phyloP scores from a whole-genome alignment of 2,113 vertebrate species.

The Pollimyrus isidori region DNA sequence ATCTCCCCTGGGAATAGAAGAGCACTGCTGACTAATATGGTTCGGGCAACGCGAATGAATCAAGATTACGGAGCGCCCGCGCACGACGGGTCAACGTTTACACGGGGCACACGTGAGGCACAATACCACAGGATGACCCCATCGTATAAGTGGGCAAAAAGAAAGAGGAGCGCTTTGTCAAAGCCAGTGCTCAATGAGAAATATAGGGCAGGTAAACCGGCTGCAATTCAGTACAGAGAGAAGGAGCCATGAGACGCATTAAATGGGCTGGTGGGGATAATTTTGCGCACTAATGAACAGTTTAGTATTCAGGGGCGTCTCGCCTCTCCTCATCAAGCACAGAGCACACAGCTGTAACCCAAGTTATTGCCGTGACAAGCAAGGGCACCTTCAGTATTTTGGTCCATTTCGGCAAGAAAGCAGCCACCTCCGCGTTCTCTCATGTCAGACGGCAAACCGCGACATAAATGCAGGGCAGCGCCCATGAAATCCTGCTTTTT shows the following conservation, averaged over 20 bases:
- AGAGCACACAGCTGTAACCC: slow-evolving; percentile 26
- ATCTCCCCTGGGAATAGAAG: neutral
- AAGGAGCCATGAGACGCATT: neutral
- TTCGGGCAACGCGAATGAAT: neutral
- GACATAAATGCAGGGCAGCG: neutral
- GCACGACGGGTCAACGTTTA: neutral
- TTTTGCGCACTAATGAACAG: neutral
- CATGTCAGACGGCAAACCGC: neutral
- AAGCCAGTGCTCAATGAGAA: neutral
- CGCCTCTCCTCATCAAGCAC: slow-evolving; percentile 33
- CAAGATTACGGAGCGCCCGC: neutral
- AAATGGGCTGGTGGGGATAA: neutral
- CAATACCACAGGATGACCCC: neutral
- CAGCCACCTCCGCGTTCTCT: neutral
- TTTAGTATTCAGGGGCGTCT: slow-evolving; percentile 22
- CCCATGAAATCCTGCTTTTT: neutral
- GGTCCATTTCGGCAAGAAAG: neutral
- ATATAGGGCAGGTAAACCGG: neutral
- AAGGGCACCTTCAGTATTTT: slow-evolving; percentile 47
- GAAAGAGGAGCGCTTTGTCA: neutral
- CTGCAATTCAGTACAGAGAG: neutral
- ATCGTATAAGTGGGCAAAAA: neutral
- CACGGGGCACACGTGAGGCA: neutral
- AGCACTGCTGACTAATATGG: neutral
- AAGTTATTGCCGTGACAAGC: slow-evolving; percentile 32